Evolutionary conservation across 2,113 vertebrate species (phyloP), one percentile per base, ranked within the genome.

Genomic region (Microtus pennsylvanicus): DNA sequence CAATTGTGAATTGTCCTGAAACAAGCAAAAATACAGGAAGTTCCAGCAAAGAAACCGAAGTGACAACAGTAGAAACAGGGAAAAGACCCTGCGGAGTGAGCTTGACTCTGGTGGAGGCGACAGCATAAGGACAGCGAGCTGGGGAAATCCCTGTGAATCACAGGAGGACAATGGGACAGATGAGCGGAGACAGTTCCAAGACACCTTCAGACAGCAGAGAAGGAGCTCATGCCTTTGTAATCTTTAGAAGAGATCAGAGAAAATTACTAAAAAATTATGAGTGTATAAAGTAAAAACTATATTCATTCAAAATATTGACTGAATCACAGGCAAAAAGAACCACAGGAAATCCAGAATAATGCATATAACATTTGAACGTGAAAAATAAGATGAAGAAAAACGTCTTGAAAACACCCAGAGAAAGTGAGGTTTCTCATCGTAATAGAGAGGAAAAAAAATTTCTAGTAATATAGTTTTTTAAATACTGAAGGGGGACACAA

Each of bases 11-110:
- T 82, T 87, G 24, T 90, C 13, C 70, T 65, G 58, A 92, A 92
- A 87, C 28, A 91, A 95, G 12, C 58, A 72, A 94, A 94, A 78
- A 28, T 3, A 67, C 30, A 21, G 24, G 75, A 74, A 95, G 89
- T 88, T 42, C 7, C 72, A 91, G 24, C 24, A 91, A 61, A 69
- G 6, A 30, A 83, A 93, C 4, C n/a, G 55, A 94, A 95, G 30
- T 63, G 76, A 58, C 30, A 50, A 61, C 22, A 3, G 52, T 52
- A 45, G 7, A 1, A 69, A 95, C 72, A 52, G 69, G 78, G 9
- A 74, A 13, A 50, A 77, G 52, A 91, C 10, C 2, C 58, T 63
- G 24, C 42, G 76, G 55, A 38, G 17, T 17, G 3, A 33, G 2
- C 65, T 35, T 38, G 50, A 22, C 5, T 3, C n/a, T 42, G 69